Base-by-base conservation (phyloP, 2,888 invertebrate genomes). In the Drosophila barbarae region DNA sequence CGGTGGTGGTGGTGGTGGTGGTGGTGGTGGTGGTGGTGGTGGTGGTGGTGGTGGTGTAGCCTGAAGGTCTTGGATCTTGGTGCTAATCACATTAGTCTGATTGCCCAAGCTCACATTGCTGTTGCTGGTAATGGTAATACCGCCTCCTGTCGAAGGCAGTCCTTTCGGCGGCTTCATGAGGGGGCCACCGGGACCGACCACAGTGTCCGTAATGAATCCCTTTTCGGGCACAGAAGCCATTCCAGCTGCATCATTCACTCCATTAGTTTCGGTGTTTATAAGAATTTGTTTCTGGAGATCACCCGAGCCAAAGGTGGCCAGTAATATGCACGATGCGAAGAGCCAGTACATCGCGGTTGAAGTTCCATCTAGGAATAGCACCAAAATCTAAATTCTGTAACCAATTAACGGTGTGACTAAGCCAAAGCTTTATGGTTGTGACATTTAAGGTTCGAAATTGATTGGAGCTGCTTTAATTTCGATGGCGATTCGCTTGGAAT, bases 281-380 rank as follows among this genome's bases (percentile, higher is more conserved):
- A 5, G 3, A 9, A 8, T 2, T 5, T n/a, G 8, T 5, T 15
- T 10, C 15, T 0, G 8, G 3, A 1, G 6, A 10, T 1, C 3
- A 3, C 35, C 10, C 2, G 28, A 1, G 28, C 8, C 35, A 12
- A n/a, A 7, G n/a, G 21, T 52, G 36, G n/a, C 35, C n/a, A 36
- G 5, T 1, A 21, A 13, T 2, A 53, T 12, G 21, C 52, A n/a
- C 8, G n/a, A 12, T 30, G n/a, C 21, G 21, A 30, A 12, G n/a
- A 30, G 6, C 28, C 53, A 36, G 10, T 12, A 21, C 55, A 55
- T 55, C 12, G 18, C 52, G 12, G 6, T 9, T 7, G 28, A 9
- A 3, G 36, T n/a, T 30, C 7, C n/a, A n/a, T 3, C 28, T 6
- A 21, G 12, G 1, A 55, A n/a, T 21, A 21, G 21, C 9, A 21